phyloP scores from a whole-genome alignment of 2,888 invertebrate species.

The Gibbula magus region DNA sequence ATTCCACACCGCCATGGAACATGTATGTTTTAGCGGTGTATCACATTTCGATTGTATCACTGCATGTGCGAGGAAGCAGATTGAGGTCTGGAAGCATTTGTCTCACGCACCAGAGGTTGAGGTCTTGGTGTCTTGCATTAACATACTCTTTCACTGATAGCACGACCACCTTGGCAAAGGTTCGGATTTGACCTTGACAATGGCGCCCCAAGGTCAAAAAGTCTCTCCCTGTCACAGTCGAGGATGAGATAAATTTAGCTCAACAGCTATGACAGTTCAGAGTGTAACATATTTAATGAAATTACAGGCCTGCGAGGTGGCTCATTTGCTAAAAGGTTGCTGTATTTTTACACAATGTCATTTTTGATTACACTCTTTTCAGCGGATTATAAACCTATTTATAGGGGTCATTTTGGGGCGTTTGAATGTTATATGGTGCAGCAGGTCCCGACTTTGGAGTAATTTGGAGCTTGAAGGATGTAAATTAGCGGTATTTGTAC shows the following conservation, averaged over 20 bases:
- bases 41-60: not conserved
- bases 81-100: not conserved
- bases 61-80: not conserved
- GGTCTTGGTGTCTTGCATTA: not conserved
- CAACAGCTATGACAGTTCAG: not conserved
- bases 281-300: constrained; percentile 1
- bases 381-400: not conserved
- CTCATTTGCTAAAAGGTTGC: not conserved
- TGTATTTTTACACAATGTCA: constrained; percentile 16
- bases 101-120: not conserved
- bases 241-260: constrained; percentile 18
- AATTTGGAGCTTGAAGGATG: not conserved
- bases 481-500: not conserved
- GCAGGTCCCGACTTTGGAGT: not conserved
- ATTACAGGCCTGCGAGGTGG: not conserved
- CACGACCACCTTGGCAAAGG: not conserved
- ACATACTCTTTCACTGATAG: not conserved
- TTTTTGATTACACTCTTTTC: not conserved
- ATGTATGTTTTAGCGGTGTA: not conserved
- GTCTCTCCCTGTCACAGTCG: not conserved
- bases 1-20: not conserved
- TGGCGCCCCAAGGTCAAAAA: constrained; percentile 10
- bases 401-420: constrained; percentile 1
- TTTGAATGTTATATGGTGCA: constrained; percentile 6
- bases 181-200: not conserved